Base-by-base conservation (phyloP, 2,888 invertebrate genomes). In the Melipona beecheii region DNA sequence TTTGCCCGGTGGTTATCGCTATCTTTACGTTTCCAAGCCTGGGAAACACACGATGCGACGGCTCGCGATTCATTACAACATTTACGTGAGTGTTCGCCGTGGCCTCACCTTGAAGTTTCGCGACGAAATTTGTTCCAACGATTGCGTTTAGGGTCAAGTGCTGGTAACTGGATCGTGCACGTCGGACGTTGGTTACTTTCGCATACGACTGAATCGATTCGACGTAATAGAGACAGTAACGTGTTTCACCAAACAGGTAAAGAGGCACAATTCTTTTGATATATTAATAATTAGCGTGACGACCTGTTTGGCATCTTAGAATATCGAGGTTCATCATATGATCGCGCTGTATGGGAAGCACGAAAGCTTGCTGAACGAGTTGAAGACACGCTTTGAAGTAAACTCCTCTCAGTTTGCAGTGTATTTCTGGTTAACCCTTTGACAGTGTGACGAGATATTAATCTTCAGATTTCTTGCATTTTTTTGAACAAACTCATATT, bases 341-440 rank as follows among this genome's bases (percentile, higher is more conserved):
- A 94, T 95, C 0, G 95, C 95, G 82, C 92, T 98, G 56, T 97
- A 96, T 93, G 97, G 97, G 0, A 96, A 97, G 87, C 97, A 98
- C 92, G 97, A 97, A 90, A 95, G 95, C 36, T 94, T 96, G 89
- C 95, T 97, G 82, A 97, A 97, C 93, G 96, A 97, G 90, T 90
- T 98, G 58, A 94, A 96, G 71, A 92, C 94, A 27, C 95, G 97
- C 78, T 97, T 95, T 92, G 94, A 96, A 94, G 96, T 95, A 90
- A 91, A 92, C 0, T 2, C 0, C 19, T 69, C 27, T 27, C 52
- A 31, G 3, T 19, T 31, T 31, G 9, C 9, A 43, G 11, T 43
- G 43, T 43, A 43, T 43, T 11, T 43, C 43, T 11, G 43, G 9
- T 43, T 0, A 43, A 43, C 11, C 11, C n/a, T n/a, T 2, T 17